Conservation (phyloP, 2,888 invertebrate species). For the Euzetes globulus region DNA sequence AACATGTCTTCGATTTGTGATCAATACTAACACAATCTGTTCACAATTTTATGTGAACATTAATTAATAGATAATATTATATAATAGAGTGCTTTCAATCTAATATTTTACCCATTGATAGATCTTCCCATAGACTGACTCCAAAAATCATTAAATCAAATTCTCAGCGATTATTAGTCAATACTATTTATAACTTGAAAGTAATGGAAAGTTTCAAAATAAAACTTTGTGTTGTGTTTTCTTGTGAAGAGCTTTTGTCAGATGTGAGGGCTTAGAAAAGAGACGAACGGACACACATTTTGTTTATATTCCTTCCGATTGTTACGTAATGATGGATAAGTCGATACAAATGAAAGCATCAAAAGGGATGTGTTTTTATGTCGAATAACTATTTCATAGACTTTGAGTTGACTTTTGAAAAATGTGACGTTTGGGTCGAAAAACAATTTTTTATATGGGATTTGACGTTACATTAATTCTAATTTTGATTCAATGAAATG, state of each 20-base stretch:
- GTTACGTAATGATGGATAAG: background rate
- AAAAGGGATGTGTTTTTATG: background rate
- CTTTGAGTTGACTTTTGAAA: background rate
- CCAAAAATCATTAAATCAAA: background rate
- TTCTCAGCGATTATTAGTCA: background rate
- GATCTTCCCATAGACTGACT: background rate
- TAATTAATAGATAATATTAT: background rate
- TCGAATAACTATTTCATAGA: background rate
- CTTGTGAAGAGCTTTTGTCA: background rate
- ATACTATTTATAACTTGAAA: background rate
- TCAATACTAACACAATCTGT: background rate
- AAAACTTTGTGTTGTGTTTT: background rate
- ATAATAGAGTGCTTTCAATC: background rate
- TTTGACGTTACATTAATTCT: constrained; percentile 2
- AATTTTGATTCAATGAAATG: constrained; percentile 18
- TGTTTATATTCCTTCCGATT: background rate
- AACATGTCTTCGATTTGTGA: background rate
- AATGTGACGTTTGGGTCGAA: background rate
- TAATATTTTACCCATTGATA: background rate
- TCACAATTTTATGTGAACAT: background rate
- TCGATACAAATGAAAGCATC: background rate
- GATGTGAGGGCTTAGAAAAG: background rate
- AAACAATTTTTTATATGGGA: background rate
- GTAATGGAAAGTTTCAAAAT: no score
- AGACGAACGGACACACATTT: background rate